These are phyloP conservation scores for Diarsia mendica DNA, from an alignment of 2,888 invertebrate genomes.

Conservation along the genomic window DNA sequence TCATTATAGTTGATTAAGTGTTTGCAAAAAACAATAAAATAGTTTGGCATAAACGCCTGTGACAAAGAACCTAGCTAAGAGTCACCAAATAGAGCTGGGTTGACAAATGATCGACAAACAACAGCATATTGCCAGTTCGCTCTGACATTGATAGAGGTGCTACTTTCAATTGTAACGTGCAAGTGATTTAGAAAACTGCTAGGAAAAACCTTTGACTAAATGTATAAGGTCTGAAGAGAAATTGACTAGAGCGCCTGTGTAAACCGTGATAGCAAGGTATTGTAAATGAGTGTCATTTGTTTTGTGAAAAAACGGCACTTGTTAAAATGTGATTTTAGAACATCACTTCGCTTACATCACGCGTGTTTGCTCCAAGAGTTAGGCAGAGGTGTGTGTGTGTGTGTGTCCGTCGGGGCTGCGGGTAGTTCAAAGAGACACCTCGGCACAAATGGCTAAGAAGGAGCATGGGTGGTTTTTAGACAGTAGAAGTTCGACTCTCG, in stretches of 20 bases:
- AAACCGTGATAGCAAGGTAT: constrained; percentile 10
- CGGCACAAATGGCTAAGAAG: too few species aligned
- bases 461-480: too few species aligned
- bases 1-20: too few species aligned
- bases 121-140: neutral
- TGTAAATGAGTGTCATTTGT: neutral
- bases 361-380: neutral
- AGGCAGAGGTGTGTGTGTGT: neutral
- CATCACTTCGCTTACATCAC: neutral
- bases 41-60: constrained; percentile 20
- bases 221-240: neutral
- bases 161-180: neutral
- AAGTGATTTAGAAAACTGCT: constrained; percentile 1
- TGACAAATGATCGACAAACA: constrained; percentile 13
- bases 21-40: neutral
- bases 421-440: too few species aligned
- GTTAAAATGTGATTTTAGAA: neutral
- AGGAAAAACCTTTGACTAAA: neutral
- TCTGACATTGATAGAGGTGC: constrained; percentile 14
- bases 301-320: neutral
- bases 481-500: too few species aligned
- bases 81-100: neutral
- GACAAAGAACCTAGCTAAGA: neutral
- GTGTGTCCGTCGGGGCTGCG: too few species aligned
- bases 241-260: constrained; percentile 4